Evolutionary conservation across 2,797 vertebrate species (phyloP), one percentile per base, ranked within the genome.

Genomic region (Enteromius fasciolatus): DNA sequence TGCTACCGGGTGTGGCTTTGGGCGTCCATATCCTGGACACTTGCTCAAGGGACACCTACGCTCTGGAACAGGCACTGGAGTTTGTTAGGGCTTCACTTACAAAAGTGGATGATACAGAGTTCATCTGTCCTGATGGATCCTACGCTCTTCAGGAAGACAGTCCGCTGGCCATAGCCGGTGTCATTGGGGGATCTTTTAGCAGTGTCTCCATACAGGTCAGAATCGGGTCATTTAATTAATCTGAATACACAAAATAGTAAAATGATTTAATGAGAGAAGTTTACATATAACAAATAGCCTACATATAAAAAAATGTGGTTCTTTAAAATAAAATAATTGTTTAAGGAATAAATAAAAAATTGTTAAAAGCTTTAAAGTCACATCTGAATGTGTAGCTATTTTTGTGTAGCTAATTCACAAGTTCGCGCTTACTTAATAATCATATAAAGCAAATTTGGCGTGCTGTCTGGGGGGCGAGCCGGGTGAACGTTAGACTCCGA

Each of bases 131-230:
- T 2, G 98, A 99, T 1, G 98, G 98, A 68, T 99, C 98, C 0
- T 98, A 97, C 0, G 97, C 98, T 57, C 94, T 97, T 89, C 97
- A 98, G 90, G 98, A 98, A 73, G 98, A 99, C 86, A 96, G 95
- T 82, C 98, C 98, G 0, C 92, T 99, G 23, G 94, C 97, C 63
- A 99, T 99, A 5, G 96, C 96, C 0, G 97, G 95, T 17, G 98
- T 99, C 87, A 98, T 99, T 20, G 97, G 98, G 0, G 98, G 98
- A 11, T 99, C 98, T 50, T 99, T 97, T 83, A 98, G 97, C 93
- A 99, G 98, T 0, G 98, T 99, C 83, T 99, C 98, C 82, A 99
- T 99, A 93, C 98, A 99, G 98, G 98, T 99, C 91, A 95, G 91
- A 63, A 20, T 12, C 39, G 41, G 23, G 18, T 33, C 12, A 8